phyloP scores from a whole-genome alignment of 1,140 invertebrate genomes.

The Panulirus ornatus region DNA sequence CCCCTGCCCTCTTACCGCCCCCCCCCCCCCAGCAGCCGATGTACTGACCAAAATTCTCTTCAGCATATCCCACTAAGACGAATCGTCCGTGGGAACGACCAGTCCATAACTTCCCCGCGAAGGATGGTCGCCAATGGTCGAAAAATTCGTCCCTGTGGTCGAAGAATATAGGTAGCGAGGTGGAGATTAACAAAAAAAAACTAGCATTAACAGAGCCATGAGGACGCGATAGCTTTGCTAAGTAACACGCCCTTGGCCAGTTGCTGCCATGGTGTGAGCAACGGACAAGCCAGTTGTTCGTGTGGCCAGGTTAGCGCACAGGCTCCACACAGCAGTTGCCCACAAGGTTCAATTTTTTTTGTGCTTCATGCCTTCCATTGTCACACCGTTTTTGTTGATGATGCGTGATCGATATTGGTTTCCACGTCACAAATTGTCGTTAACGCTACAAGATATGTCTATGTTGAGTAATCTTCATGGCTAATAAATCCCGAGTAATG shows the following conservation, averaged over 20 bases:
- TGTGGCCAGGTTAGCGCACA: conserved; percentile 35
- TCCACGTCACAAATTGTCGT: not conserved
- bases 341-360: not conserved
- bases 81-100: not conserved
- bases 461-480: too few species aligned
- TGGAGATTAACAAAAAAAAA: too few species aligned
- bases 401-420: not conserved
- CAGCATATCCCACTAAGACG: not conserved
- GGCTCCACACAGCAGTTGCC: not conserved
- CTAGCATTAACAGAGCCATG: too few species aligned
- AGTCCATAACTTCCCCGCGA: too few species aligned
- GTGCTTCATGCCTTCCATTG: not conserved
- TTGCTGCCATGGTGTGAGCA: not conserved
- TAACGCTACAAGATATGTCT: too few species aligned
- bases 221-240: not conserved
- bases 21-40: not conserved
- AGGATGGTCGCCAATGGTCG: too few species aligned
- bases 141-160: too few species aligned
- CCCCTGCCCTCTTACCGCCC: not conserved
- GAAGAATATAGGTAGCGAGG: too few species aligned
- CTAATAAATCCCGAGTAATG: too few species aligned
- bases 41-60: not conserved
- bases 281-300: conserved; percentile 37
- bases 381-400: not conserved
- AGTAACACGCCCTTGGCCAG: conserved; percentile 17